A percentile compares a stretch with the other conserved stretches of the same genome.
Evolutionary conservation across 2,113 vertebrate species (phyloP).

Genomic region (Dasyprocta punctata): DNA sequence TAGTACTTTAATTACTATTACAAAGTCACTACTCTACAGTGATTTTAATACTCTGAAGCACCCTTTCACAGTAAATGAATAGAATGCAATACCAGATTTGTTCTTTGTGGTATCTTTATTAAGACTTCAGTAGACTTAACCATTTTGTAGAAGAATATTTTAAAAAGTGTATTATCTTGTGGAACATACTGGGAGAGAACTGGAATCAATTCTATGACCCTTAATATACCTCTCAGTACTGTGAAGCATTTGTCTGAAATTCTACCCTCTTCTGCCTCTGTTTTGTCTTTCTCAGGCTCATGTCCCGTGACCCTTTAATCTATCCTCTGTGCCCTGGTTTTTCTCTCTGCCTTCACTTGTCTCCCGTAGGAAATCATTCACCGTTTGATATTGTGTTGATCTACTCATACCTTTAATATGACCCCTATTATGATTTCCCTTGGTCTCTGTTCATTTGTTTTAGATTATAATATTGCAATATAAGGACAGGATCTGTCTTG

Average conservation of each 20-base stretch:
- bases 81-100: background rate
- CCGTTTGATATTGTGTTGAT: background rate
- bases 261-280: background rate
- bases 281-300: background rate
- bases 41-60: background rate
- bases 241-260: background rate
- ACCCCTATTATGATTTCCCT: background rate
- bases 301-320: background rate
- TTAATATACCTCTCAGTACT: background rate
- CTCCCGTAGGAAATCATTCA: background rate
- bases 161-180: background rate
- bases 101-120: background rate
- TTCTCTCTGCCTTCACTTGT: background rate
- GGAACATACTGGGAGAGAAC: background rate
- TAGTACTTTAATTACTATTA: background rate
- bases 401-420: background rate
- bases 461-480: background rate
- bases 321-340: background rate
- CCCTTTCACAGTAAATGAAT: background rate
- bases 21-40: background rate
- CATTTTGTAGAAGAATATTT: background rate
- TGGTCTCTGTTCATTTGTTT: background rate
- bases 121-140: background rate
- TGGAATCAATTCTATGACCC: background rate
- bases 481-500: background rate